These are phyloP conservation scores for Eupithecia subfuscata DNA, from an alignment of 2,888 invertebrate species.

Conservation along the genomic window DNA sequence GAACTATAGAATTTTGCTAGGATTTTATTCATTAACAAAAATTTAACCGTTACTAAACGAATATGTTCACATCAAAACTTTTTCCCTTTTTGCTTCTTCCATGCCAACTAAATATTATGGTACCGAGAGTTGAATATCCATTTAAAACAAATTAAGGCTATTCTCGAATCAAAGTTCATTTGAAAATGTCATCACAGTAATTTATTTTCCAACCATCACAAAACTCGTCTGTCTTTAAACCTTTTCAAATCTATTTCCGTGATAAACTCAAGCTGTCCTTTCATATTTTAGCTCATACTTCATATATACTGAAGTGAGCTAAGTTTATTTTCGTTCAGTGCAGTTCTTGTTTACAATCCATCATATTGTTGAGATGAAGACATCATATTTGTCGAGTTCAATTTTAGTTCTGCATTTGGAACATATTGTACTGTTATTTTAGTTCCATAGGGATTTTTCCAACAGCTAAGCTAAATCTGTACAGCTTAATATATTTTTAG, in stretches of 20 bases:
- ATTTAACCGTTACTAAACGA: too few species aligned
- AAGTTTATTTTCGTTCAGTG: conserved; percentile 72
- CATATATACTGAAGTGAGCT: conserved; percentile 61
- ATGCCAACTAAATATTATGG: background rate
- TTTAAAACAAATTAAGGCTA: background rate
- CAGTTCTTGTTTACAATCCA: conserved; percentile 74
- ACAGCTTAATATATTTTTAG: background rate
- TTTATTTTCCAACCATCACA: conserved; percentile 1
- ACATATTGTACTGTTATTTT: conserved; percentile 35
- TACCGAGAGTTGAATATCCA: background rate
- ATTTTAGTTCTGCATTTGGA: conserved; percentile 59
- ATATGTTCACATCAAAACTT: background rate
- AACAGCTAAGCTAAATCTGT: background rate
- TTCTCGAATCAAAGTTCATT: background rate
- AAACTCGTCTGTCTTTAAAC: conserved; percentile 12
- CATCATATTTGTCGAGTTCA: conserved; percentile 64
- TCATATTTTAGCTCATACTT: conserved; percentile 58
- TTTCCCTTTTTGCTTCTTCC: background rate
- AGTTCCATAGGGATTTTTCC: background rate
- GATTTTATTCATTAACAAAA: too few species aligned
- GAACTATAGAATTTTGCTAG: too few species aligned
- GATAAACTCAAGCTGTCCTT: conserved; percentile 58
- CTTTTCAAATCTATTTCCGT: conserved; percentile 60
- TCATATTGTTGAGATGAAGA: conserved; percentile 68
- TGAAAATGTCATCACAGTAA: background rate